Evolutionary conservation across 2,797 vertebrate genomes (phyloP).

Genomic region (Margarornis squamiger): DNA sequence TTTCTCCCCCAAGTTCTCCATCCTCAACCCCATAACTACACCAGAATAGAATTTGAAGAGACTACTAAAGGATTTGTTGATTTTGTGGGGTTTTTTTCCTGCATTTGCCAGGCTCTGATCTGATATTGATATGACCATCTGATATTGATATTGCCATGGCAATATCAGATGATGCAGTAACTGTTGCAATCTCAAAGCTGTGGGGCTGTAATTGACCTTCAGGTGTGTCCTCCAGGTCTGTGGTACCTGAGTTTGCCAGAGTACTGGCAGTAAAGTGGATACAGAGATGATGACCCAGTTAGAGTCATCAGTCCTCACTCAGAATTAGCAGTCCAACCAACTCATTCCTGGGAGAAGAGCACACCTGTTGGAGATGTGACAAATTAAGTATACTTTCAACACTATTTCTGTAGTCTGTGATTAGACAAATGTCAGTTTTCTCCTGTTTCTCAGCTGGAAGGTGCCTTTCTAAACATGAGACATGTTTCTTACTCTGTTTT

Average conservation of each 20-base stretch:
- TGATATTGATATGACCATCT: no score
- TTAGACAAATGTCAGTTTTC: not conserved
- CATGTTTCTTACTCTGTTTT: not conserved
- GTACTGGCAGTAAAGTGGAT: not conserved
- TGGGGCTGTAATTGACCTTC: not conserved
- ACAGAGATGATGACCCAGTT: not conserved
- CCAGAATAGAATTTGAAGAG: not conserved
- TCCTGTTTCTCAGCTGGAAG: not conserved
- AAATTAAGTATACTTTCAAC: not conserved
- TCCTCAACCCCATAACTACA: not conserved
- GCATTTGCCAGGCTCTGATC: not conserved
- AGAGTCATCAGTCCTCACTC: not conserved
- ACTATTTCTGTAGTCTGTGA: rapidly evolving
- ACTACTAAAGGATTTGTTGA: rapidly evolving
- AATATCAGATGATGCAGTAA: not conserved
- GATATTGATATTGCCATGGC: not conserved
- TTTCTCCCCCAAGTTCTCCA: not conserved
- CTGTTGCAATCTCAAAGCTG: not conserved
- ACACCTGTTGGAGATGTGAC: not conserved
- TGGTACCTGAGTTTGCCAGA: not conserved
- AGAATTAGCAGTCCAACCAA: not conserved
- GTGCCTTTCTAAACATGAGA: not conserved
- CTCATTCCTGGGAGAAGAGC: not conserved
- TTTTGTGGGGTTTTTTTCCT: not conserved
- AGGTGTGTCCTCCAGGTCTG: not conserved